Conservation (phyloP, 1,140 invertebrate genomes). For the Drosophila bocki region DNA sequence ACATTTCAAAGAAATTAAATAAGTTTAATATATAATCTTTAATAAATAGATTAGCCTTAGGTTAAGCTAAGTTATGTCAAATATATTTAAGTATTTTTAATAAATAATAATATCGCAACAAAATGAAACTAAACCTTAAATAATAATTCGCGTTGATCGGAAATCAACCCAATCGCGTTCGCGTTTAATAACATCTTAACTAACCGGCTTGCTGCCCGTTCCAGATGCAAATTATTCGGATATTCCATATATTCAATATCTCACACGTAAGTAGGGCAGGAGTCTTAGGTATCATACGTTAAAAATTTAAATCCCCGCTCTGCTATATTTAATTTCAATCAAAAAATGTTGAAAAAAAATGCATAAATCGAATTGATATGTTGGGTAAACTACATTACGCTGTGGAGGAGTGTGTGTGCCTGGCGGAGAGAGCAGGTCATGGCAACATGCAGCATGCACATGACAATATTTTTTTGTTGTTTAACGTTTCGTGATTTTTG, state of each 20-base stretch:
- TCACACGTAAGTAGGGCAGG: slow-evolving; percentile 88
- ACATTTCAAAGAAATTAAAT: no score
- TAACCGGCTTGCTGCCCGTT: slow-evolving; percentile 80
- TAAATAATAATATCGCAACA: neutral
- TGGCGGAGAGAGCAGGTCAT: slow-evolving; percentile 27
- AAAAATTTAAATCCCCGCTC: slow-evolving; percentile 11
- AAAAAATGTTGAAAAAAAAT: slow-evolving; percentile 28
- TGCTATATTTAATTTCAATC: slow-evolving; percentile 66
- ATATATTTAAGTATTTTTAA: neutral
- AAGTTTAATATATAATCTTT: neutral
- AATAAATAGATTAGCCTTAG: neutral
- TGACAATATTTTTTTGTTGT: slow-evolving; percentile 83
- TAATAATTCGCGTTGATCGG: slow-evolving; percentile 35
- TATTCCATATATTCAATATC: slow-evolving; percentile 89
- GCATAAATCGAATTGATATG: slow-evolving; percentile 80
- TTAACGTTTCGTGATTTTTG: slow-evolving; percentile 83
- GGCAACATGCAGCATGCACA: slow-evolving; percentile 54
- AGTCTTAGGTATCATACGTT: slow-evolving; percentile 14
- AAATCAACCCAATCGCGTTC: slow-evolving; percentile 28
- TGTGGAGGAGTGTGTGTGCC: slow-evolving; percentile 22
- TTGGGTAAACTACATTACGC: slow-evolving; percentile 76
- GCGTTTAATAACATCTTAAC: slow-evolving; percentile 27
- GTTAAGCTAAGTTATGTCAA: neutral
- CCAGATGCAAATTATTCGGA: slow-evolving; percentile 89
- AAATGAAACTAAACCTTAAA: slow-evolving; percentile 6